phyloP scores from a whole-genome alignment of 2,113 vertebrate genomes.

The Hyperoodon ampullatus region DNA sequence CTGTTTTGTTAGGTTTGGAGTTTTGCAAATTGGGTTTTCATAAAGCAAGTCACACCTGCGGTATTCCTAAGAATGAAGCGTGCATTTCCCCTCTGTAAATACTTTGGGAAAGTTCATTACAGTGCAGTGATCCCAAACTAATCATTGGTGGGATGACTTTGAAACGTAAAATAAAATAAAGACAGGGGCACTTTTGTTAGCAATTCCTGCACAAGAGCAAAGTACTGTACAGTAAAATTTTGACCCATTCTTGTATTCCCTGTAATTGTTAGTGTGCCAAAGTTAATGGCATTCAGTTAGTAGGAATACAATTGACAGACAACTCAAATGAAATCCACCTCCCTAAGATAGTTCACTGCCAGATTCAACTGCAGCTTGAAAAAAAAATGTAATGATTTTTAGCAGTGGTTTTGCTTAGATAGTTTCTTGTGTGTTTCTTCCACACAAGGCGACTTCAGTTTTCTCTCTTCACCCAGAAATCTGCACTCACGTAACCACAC shows the following conservation, averaged over 20 bases:
- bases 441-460: neutral
- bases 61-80: neutral
- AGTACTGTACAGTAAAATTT: neutral
- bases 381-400: neutral
- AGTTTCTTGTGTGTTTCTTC: neutral
- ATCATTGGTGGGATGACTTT: neutral
- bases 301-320: neutral
- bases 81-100: neutral
- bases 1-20: neutral
- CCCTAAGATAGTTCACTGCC: neutral
- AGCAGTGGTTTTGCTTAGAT: neutral
- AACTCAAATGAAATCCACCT: neutral
- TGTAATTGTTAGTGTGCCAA: neutral
- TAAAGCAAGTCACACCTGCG: neutral
- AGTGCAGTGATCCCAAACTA: neutral
- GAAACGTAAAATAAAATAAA: constrained; percentile 40
- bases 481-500: neutral
- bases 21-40: constrained; percentile 17
- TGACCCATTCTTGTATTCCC: neutral
- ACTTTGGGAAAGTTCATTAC: constrained; percentile 14
- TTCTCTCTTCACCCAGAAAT: constrained; percentile 1
- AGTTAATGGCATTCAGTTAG: neutral
- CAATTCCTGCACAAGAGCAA: neutral
- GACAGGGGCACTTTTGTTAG: neutral
- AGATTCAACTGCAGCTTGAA: neutral